Evolutionary conservation across 2,113 vertebrate species (phyloP).

Genomic region (Hypomesus transpacificus): DNA sequence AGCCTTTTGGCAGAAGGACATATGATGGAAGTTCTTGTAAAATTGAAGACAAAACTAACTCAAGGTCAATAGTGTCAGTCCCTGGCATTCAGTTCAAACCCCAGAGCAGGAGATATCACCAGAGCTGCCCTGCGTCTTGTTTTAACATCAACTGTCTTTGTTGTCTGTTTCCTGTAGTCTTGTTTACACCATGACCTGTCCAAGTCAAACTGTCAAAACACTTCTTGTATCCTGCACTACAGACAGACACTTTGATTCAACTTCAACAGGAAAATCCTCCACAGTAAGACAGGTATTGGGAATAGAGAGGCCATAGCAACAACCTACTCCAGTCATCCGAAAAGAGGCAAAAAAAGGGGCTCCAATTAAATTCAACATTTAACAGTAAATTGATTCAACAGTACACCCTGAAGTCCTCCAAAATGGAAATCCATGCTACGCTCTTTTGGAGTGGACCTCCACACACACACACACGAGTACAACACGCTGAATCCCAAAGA

Average conservation of each 20-base stretch:
- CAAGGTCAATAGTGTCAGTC: neutral
- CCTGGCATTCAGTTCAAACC: neutral
- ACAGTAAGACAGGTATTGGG: neutral
- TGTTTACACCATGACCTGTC: neutral
- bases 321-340: neutral
- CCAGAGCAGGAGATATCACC: neutral
- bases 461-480: slow-evolving; percentile 11
- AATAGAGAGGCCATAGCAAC: neutral
- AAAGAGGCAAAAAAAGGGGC: too few species aligned
- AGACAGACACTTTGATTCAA: neutral
- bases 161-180: neutral
- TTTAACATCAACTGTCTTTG: neutral
- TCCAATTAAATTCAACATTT: too few species aligned
- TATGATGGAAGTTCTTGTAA: slow-evolving; percentile 26
- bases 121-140: neutral
- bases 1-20: neutral
- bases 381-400: neutral
- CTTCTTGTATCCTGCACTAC: neutral
- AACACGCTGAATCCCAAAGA: slow-evolving; percentile 49
- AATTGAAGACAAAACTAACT: neutral
- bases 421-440: neutral
- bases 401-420: neutral
- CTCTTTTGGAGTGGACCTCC: neutral
- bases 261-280: neutral
- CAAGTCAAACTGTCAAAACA: neutral